Evolutionary conservation across 2,888 invertebrate species (phyloP).

Genomic region (Synergus itoensis): DNA sequence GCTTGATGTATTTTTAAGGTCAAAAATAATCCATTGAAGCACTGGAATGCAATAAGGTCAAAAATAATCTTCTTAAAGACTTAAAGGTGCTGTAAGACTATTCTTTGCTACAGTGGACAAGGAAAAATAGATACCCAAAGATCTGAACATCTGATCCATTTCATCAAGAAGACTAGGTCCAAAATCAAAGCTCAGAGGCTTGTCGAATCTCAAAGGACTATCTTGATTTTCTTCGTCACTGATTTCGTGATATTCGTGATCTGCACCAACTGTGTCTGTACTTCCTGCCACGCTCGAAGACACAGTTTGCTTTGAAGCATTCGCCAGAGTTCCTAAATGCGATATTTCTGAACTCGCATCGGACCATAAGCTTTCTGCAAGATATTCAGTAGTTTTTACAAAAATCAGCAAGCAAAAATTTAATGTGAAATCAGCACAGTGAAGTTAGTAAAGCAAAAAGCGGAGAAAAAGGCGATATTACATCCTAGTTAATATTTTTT

Average conservation of each 20-base stretch:
- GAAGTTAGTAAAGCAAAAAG: not conserved
- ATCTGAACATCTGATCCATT: conserved; percentile 91
- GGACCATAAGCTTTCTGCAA: conserved; percentile 73
- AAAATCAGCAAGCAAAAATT: not conserved
- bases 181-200: conserved; percentile 84
- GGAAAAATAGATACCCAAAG: conserved; percentile 73
- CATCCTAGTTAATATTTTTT: not conserved
- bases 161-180: conserved; percentile 95
- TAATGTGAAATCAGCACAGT: not conserved
- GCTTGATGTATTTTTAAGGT: not conserved
- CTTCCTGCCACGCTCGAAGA: conserved; percentile 65
- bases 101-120: not conserved
- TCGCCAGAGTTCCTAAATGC: conserved; percentile 63
- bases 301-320: conserved; percentile 65
- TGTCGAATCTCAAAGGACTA: conserved; percentile 78
- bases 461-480: not conserved
- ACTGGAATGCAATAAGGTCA: not conserved
- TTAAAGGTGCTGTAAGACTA: not conserved
- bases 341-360: conserved; percentile 72
- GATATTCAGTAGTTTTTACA: not conserved
- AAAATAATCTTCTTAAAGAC: conserved; percentile 6
- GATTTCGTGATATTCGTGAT: conserved; percentile 91
- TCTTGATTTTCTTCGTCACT: conserved; percentile 86
- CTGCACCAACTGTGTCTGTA: conserved; percentile 68
- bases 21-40: not conserved